These are phyloP conservation scores for Esox niger DNA, from an alignment of 2,113 vertebrate species.

Conservation along the genomic window DNA sequence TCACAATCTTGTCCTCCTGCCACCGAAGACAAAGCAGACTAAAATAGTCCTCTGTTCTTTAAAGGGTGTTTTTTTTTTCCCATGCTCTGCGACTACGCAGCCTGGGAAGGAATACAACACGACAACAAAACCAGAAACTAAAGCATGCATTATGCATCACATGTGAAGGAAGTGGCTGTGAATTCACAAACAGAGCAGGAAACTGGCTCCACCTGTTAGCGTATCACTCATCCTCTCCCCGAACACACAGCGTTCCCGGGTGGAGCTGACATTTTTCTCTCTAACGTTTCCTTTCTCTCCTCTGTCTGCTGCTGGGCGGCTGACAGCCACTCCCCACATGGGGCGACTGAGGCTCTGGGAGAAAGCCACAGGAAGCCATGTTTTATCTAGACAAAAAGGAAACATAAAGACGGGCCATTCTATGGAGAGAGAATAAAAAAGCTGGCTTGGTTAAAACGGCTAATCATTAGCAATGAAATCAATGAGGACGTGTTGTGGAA, in stretches of 20 bases:
- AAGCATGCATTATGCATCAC: conserved; percentile 33
- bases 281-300: conserved; percentile 8
- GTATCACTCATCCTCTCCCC: conserved; percentile 7
- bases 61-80: neutral
- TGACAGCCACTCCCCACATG: conserved; percentile 32
- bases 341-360: conserved; percentile 28
- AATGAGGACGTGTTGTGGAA: conserved; percentile 4
- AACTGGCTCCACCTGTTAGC: conserved; percentile 6
- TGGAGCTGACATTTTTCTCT: conserved; percentile 26
- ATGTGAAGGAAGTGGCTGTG: conserved; percentile 25
- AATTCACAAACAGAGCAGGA: conserved; percentile 28
- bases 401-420: neutral
- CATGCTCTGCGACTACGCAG: neutral
- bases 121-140: conserved; percentile 33
- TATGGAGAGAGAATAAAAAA: neutral
- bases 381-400: conserved; percentile 6
- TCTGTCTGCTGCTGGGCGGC: conserved; percentile 20
- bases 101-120: conserved; percentile 1
- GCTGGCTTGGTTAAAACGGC: neutral
- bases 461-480: neutral
- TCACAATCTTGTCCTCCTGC: conserved; percentile 54
- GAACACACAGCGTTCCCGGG: neutral
- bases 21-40: conserved; percentile 54
- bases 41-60: conserved; percentile 42
- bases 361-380: conserved; percentile 25